phyloP scores from a whole-genome alignment of 2,888 invertebrate genomes.

The Ischnura elegans region DNA sequence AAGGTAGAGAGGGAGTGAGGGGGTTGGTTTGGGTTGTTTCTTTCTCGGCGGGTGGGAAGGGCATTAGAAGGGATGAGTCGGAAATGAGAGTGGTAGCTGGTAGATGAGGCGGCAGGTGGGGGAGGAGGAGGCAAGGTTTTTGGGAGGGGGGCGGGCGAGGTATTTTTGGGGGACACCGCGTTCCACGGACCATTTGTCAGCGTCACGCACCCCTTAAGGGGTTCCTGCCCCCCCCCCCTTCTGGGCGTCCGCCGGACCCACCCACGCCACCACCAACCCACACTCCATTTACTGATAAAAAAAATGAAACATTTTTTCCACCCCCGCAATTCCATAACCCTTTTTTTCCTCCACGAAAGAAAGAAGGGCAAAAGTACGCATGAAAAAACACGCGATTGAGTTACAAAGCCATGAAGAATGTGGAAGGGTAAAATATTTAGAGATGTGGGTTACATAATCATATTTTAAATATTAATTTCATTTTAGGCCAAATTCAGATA shows the following conservation, averaged over 20 bases:
- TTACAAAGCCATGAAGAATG: slow-evolving; percentile 11
- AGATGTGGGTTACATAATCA: too few relatives aligned
- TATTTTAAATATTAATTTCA: too few relatives aligned
- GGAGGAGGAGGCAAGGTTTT: background rate
- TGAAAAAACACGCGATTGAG: background rate
- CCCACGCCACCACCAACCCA: slow-evolving; percentile 76
- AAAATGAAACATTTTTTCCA: background rate
- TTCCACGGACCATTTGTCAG: slow-evolving; percentile 67
- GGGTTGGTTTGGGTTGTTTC: background rate
- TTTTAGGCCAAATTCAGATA: too few relatives aligned
- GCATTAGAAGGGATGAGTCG: slow-evolving; percentile 51
- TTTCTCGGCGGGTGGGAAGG: background rate
- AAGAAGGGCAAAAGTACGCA: background rate
- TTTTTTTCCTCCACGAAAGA: background rate
- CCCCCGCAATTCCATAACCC: slow-evolving; percentile 41
- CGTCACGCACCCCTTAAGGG: slow-evolving; percentile 64
- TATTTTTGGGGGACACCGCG: slow-evolving; percentile 71
- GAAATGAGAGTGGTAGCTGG: slow-evolving; percentile 58
- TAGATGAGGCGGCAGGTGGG: background rate
- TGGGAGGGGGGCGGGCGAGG: slow-evolving; percentile 72
- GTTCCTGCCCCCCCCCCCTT: slow-evolving; percentile 37
- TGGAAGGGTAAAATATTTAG: too few relatives aligned
- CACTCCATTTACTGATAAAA: background rate
- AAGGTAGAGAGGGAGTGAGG: background rate
- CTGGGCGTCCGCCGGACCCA: slow-evolving; percentile 77